A percentile compares a stretch with the other conserved stretches of the same genome.
Evolutionary conservation across 2,797 vertebrate genomes (phyloP).

Genomic region (Agapornis canus): DNA sequence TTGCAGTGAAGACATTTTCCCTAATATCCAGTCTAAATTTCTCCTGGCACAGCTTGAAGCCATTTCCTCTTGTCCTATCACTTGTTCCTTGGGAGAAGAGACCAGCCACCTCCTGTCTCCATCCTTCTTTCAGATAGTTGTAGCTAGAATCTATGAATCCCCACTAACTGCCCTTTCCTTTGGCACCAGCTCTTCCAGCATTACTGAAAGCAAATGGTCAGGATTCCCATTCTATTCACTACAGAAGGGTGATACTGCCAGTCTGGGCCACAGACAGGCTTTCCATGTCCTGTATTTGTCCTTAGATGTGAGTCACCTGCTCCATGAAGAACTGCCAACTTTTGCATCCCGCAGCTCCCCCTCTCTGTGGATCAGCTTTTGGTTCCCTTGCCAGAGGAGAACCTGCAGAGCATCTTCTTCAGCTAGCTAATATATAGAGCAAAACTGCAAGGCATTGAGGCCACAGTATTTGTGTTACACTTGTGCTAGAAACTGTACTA

Average conservation of each 20-base stretch:
- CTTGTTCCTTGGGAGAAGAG: not conserved
- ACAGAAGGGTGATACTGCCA: not conserved
- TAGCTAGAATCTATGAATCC: not conserved
- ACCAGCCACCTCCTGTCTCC: not conserved
- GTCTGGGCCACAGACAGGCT: not conserved
- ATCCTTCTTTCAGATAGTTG: not conserved
- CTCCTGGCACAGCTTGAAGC: not conserved
- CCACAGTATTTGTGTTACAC: not conserved
- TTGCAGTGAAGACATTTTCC: not conserved
- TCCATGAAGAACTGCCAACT: not conserved
- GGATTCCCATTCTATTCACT: not conserved
- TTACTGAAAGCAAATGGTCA: not conserved
- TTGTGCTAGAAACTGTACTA: not conserved
- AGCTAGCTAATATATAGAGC: not conserved
- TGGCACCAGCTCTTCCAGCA: not conserved
- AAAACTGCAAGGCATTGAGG: not conserved
- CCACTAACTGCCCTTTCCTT: not conserved
- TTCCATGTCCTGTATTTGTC: not conserved
- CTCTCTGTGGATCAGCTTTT: accelerated
- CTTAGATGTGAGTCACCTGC: not conserved
- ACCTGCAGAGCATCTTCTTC: not conserved
- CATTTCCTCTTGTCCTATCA: not conserved
- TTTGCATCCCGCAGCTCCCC: not conserved
- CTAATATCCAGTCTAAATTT: not conserved
- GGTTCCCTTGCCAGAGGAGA: not conserved